Conservation (phyloP, 2,888 invertebrate species). For the Dryadula phaetusa region DNA sequence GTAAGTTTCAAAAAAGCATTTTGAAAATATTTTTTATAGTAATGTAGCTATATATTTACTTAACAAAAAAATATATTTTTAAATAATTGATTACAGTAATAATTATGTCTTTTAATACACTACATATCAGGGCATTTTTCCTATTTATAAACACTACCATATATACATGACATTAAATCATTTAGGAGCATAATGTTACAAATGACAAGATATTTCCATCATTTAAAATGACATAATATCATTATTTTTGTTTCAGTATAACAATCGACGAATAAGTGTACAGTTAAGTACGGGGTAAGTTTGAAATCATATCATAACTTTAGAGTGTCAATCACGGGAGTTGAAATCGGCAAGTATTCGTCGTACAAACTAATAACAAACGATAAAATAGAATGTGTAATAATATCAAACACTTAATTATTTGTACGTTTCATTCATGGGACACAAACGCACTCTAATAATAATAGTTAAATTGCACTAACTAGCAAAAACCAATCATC, state of each 20-base stretch:
- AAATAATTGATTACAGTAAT: too few species aligned
- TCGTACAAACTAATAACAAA: conserved; percentile 23
- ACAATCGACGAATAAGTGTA: background rate
- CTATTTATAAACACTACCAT: background rate
- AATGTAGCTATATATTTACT: too few species aligned
- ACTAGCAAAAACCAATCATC: conserved; percentile 66
- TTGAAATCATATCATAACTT: conserved; percentile 16
- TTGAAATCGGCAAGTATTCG: conserved; percentile 13
- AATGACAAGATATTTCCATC: background rate
- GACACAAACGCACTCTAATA: background rate
- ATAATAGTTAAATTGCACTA: conserved; percentile 28
- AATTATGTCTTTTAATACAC: too few species aligned
- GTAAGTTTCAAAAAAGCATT: too few species aligned
- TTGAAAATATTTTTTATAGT: too few species aligned
- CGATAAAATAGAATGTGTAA: conserved; percentile 5
- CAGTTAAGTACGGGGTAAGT: background rate
- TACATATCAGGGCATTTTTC: too few species aligned
- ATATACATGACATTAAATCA: background rate
- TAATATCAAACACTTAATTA: background rate
- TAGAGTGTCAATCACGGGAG: conserved; percentile 20
- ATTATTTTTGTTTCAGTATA: background rate
- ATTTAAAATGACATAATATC: background rate
- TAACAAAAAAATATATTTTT: too few species aligned
- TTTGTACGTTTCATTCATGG: background rate
- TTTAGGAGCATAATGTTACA: background rate